Conservation (phyloP, 2,888 invertebrate genomes). For the Allophyes oxyacanthae region DNA sequence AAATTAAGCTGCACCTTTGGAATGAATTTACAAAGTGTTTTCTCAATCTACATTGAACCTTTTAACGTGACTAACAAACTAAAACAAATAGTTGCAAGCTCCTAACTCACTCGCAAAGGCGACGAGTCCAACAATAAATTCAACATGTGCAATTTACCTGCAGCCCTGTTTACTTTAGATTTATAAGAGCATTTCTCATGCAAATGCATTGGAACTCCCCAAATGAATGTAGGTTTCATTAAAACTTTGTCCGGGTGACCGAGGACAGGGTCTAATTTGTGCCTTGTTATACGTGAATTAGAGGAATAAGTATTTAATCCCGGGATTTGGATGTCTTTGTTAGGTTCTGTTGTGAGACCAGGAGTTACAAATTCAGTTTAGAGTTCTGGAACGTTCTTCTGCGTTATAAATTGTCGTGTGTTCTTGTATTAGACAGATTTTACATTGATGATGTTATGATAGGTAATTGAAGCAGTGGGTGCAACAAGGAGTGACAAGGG, state of each 20-base stretch:
- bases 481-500: no score
- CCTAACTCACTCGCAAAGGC: conserved; percentile 44
- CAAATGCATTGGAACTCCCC: conserved; percentile 56
- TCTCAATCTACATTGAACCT: neutral
- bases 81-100: conserved; percentile 23
- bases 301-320: conserved; percentile 43
- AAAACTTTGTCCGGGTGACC: conserved; percentile 55
- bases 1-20: no score
- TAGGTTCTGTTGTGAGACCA: conserved; percentile 7
- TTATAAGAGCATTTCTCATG: conserved; percentile 64
- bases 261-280: conserved; percentile 41
- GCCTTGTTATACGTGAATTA: conserved; percentile 51
- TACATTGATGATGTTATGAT: no score
- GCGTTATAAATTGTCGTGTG: no score
- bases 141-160: conserved; percentile 64
- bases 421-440: no score
- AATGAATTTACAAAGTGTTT: no score
- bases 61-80: conserved; percentile 13
- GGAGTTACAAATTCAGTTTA: conserved; percentile 1
- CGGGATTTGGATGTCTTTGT: conserved; percentile 30
- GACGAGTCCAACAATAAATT: conserved; percentile 60
- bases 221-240: conserved; percentile 61
- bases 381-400: no score
- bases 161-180: conserved; percentile 58
- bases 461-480: no score